Evolutionary conservation across 2,797 vertebrate species (phyloP).

Genomic region (Florisuga fusca): DNA sequence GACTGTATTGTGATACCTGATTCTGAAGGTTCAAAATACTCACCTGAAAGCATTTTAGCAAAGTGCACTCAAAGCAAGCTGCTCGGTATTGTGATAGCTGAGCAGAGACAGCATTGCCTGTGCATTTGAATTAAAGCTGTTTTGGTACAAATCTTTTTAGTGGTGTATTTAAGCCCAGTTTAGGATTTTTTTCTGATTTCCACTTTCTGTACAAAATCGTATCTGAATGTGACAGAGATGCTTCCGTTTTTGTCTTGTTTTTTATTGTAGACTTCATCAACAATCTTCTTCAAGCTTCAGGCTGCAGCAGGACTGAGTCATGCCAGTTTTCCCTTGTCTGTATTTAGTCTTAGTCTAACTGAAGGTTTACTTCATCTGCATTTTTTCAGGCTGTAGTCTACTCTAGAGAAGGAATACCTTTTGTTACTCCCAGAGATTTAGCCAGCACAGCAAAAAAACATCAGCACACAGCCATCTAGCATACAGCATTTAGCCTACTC

Average conservation of each 20-base stretch:
- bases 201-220: not conserved
- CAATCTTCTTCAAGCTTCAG: not conserved
- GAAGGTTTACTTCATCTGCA: not conserved
- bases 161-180: not conserved
- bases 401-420: not conserved
- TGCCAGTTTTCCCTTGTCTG: not conserved
- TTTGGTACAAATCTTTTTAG: not conserved
- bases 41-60: not conserved
- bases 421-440: not conserved
- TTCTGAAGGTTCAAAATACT: not conserved
- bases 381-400: not conserved
- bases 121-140: not conserved
- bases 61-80: not conserved
- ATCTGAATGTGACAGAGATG: not conserved
- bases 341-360: not conserved
- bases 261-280: not conserved
- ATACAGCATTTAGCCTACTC: not conserved
- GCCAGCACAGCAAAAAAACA: not conserved
- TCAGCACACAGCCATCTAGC: not conserved
- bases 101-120: not conserved
- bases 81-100: not conserved
- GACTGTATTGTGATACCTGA: not conserved
- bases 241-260: not conserved
- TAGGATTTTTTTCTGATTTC: not conserved
- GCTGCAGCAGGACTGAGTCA: not conserved